Percentiles rank a stretch among this genome's conserved stretches.
Conservation (phyloP, 1,140 invertebrate species). For the Papilio dardanus region DNA sequence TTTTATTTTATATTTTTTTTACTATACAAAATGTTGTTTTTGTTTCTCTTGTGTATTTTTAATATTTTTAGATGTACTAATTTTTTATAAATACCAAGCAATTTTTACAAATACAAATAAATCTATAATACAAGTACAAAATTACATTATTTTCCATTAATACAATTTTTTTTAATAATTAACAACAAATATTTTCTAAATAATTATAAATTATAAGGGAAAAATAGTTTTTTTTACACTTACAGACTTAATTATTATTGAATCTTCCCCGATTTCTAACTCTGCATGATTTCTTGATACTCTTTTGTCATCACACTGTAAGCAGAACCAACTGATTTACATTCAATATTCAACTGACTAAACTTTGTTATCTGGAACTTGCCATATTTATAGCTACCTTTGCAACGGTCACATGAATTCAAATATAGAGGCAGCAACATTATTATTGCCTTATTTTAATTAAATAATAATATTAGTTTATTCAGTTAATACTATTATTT, state of each 20-base stretch:
- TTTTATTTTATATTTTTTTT: too few species aligned
- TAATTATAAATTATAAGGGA: not conserved
- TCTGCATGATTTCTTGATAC: constrained; percentile 71
- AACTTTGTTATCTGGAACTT: constrained; percentile 13
- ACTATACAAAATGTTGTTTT: too few species aligned
- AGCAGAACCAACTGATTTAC: constrained; percentile 23
- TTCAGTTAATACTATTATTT: too few species aligned
- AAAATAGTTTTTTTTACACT: constrained; percentile 37
- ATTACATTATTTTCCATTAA: not conserved
- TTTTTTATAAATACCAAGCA: too few species aligned
- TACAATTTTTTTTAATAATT: too few species aligned
- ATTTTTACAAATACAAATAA: too few species aligned
- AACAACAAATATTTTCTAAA: not conserved
- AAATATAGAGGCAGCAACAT: not conserved
- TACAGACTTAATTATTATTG: constrained; percentile 64
- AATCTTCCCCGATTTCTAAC: constrained; percentile 50
- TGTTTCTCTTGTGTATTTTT: too few species aligned
- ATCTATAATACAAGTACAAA: not conserved
- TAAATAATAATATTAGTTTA: not conserved
- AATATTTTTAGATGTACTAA: too few species aligned
- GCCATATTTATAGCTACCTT: not conserved
- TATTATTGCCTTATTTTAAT: not conserved
- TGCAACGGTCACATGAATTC: not conserved
- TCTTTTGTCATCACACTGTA: constrained; percentile 67
- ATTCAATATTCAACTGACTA: not conserved